Evolutionary conservation across 35 echinoderm and acorn worm genomes (phyloP).

Genomic region (Strongylocentrotus purpuratus): DNA sequence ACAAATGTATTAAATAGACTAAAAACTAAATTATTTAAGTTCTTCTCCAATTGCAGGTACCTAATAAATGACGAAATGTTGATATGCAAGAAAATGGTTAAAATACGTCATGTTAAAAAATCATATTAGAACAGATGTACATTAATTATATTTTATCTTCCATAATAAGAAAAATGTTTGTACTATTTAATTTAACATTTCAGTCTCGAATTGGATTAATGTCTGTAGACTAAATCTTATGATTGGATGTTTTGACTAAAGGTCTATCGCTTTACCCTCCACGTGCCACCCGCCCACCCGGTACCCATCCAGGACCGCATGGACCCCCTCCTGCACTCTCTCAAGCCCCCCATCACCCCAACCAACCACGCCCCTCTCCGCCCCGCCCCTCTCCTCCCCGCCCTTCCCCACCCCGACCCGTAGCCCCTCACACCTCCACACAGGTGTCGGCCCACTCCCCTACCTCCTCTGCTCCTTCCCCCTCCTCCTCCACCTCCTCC

Average conservation of each 20-base stretch:
- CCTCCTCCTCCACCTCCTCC: neutral
- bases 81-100: no score
- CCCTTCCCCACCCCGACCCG: neutral
- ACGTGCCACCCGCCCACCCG: neutral
- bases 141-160: no score
- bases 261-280: neutral
- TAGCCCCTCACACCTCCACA: neutral
- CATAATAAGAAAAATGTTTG: no score
- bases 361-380: neutral
- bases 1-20: no score
- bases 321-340: neutral
- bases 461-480: neutral
- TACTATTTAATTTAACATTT: no score
- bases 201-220: no score
- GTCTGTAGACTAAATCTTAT: neutral
- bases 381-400: neutral
- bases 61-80: no score
- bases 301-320: neutral
- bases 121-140: no score
- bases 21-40: no score
- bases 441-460: neutral
- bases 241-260: conserved; percentile 5
- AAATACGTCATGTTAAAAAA: no score
- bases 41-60: no score
- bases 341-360: neutral